These are phyloP conservation scores for Pachypsylla venusta DNA, from an alignment of 1,140 invertebrate species.

Conservation along the genomic window DNA sequence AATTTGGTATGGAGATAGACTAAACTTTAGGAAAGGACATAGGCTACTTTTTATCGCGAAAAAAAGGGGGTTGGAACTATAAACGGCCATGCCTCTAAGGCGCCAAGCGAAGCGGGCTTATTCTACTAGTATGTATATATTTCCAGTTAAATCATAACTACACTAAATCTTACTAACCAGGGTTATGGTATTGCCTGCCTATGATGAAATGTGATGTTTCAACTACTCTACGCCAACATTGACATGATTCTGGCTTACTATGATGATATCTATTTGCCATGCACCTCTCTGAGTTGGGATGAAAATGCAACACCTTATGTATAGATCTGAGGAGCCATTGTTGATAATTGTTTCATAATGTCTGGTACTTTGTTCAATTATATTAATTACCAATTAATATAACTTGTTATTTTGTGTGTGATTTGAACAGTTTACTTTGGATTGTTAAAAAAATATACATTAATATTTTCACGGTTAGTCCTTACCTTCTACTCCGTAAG, in stretches of 20 bases:
- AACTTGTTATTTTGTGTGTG: too few relatives aligned
- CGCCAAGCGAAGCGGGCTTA: too few relatives aligned
- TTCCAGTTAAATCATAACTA: background rate
- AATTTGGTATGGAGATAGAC: background rate
- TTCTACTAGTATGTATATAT: too few relatives aligned
- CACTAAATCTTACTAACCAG: background rate
- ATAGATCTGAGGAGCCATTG: constrained; percentile 7
- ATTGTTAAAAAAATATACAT: background rate
- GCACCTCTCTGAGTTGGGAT: constrained; percentile 5
- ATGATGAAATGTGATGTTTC: background rate
- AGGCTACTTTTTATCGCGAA: too few relatives aligned
- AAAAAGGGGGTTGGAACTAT: too few relatives aligned
- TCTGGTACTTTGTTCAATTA: too few relatives aligned
- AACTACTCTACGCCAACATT: background rate
- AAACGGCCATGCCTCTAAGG: too few relatives aligned
- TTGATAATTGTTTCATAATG: background rate
- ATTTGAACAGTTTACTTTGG: too few relatives aligned
- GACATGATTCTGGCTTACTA: background rate
- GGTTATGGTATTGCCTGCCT: background rate
- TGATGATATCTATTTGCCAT: constrained; percentile 3
- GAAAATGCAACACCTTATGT: background rate
- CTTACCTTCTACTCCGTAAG: background rate
- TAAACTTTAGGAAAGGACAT: background rate
- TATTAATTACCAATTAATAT: too few relatives aligned
- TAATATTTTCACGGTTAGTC: background rate